Percentiles rank a stretch among this genome's conserved stretches.
phyloP scores from a whole-genome alignment of 1,140 invertebrate genomes.

The Camponotus pennsylvanicus region DNA sequence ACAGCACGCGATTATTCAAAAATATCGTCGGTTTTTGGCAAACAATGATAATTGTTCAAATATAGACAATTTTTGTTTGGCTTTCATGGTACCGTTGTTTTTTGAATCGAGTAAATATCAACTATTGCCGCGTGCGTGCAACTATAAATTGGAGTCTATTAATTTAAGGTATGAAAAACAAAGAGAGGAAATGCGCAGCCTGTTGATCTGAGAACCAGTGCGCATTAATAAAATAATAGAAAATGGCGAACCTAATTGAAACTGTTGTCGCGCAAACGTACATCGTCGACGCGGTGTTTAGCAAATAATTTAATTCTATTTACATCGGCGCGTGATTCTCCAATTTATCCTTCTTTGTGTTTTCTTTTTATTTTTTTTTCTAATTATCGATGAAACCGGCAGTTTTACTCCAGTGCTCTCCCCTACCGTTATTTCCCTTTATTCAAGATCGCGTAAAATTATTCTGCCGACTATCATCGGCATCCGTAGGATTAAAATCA shows the following conservation, averaged over 20 bases:
- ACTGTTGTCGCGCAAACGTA: background rate
- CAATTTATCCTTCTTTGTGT: background rate
- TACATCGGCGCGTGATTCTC: background rate
- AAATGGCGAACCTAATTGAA: conserved; percentile 6
- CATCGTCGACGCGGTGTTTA: background rate
- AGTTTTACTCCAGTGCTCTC: background rate
- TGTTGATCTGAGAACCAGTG: background rate
- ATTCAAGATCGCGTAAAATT: conserved; percentile 2
- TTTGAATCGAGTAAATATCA: conserved; percentile 18
- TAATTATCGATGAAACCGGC: conserved; percentile 34
- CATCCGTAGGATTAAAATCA: background rate
- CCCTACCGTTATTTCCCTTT: conserved; percentile 7
- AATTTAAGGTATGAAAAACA: conserved; percentile 22
- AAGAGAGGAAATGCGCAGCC: background rate
- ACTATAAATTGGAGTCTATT: conserved; percentile 43
- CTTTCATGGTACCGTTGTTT: background rate
- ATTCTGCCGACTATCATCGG: background rate
- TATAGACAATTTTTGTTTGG: conserved; percentile 28
- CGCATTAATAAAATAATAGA: conserved; percentile 17
- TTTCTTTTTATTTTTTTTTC: background rate
- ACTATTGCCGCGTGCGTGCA: background rate
- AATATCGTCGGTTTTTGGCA: conserved; percentile 18
- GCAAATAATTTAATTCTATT: background rate
- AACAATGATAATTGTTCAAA: conserved; percentile 48
- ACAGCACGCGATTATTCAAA: background rate